Conservation (phyloP, 2,888 invertebrate genomes). For the Orthosia incerta region DNA sequence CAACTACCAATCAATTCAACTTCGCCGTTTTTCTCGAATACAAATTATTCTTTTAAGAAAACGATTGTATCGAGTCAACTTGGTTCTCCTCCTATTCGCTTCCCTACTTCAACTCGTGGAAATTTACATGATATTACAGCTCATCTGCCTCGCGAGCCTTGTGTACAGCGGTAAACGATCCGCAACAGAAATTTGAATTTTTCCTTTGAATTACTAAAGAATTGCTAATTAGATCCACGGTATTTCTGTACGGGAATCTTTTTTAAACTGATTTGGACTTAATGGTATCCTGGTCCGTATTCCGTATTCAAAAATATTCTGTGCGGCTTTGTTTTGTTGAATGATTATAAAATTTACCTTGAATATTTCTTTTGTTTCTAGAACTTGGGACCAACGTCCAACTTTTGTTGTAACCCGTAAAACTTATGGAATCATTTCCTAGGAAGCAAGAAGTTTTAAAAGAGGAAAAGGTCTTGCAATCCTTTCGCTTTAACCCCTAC, state of each 20-base stretch:
- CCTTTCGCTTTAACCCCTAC: conserved; percentile 17
- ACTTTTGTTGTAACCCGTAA: neutral
- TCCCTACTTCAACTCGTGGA: conserved; percentile 73
- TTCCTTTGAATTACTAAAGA: conserved; percentile 71
- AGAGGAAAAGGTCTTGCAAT: conserved; percentile 8
- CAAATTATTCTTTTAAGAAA: conserved; percentile 15
- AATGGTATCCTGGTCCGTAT: conserved; percentile 55
- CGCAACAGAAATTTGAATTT: conserved; percentile 80
- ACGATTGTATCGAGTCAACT: conserved; percentile 49
- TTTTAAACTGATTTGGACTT: conserved; percentile 64
- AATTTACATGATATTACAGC: conserved; percentile 88
- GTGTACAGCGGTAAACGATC: conserved; percentile 82
- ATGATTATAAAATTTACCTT: neutral
- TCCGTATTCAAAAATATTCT: conserved; percentile 55
- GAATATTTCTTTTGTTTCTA: neutral
- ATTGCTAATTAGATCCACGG: conserved; percentile 76
- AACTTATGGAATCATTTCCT: neutral
- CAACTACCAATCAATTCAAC: neutral
- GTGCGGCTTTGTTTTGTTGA: conserved; percentile 26
- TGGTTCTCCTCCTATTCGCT: conserved; percentile 31
- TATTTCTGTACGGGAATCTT: conserved; percentile 55
- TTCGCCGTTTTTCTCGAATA: neutral
- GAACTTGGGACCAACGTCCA: neutral
- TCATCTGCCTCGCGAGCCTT: conserved; percentile 76
- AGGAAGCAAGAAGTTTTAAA: neutral